Evolutionary conservation across 2,113 vertebrate species (phyloP), one percentile per base, ranked within the genome.

Genomic region (Conger conger): DNA sequence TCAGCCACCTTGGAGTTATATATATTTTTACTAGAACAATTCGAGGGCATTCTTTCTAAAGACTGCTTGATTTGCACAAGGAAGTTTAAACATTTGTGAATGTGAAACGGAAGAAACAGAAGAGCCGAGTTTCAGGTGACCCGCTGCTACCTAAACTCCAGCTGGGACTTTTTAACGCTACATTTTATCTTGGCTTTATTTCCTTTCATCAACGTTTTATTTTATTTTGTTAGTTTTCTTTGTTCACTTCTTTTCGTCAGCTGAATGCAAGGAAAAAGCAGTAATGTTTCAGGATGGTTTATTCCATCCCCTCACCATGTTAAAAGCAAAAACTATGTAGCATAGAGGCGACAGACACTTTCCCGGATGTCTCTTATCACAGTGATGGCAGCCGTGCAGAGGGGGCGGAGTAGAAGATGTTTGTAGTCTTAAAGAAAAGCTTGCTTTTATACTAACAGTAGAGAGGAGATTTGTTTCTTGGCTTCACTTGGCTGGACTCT

Each of bases 21-120:
- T 94, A 92, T 94, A 94, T 94, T 95, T 94, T 94, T 94, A 94
- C 94, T 89, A 92, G 94, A 94, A 94, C 92, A 89, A 83, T 95
- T 84, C 90, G 96, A 97, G 97, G 97, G 97, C 97, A 97, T 99
- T 97, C 96, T 97, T 97, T 97, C 95, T 97, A 96, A 96, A 96
- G 97, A 98, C 97, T 97, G 98, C 97, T 99, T 96, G 97, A 98
- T 99, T 99, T 99, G 98, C 98, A 99, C 98, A 99, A 97, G 96
- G 96, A 98, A 96, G 96, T 97, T 97, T 95, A 96, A 92, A 93
- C 91, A 94, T 97, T 96, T 97, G 96, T 99, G 97, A 99, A 99
- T 99, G 97, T 98, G 97, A 98, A 95, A 93, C 92, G 92, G 94
- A 95, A 88, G 88, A 94, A 94, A 92, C 92, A 95, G 93, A 91